Evolutionary conservation across 2,888 invertebrate species (phyloP).

Genomic region (Ganaspis brasiliensis): DNA sequence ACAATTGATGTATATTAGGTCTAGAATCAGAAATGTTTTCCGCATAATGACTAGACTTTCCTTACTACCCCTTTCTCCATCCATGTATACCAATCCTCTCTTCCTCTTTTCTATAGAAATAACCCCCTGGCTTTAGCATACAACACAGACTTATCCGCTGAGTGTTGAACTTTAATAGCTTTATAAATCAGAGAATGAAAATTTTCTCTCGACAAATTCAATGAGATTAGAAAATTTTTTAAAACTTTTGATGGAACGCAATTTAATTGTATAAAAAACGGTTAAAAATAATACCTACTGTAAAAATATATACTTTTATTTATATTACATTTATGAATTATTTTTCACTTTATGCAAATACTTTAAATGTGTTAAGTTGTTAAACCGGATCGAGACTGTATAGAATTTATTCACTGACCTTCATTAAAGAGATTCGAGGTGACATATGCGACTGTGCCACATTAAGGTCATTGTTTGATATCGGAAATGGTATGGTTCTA

Average conservation of each 20-base stretch:
- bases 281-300: neutral
- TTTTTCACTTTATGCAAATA: neutral
- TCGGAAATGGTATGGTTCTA: constrained; percentile 14
- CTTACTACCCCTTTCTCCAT: neutral
- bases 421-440: constrained; percentile 23
- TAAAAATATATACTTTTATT: no score
- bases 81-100: constrained; percentile 29
- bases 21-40: no score
- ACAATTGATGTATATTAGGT: no score
- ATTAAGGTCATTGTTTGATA: constrained; percentile 22
- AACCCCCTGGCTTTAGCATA: constrained; percentile 10
- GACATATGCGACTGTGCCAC: neutral
- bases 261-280: neutral
- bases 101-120: constrained; percentile 35
- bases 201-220: neutral
- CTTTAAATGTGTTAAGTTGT: neutral
- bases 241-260: neutral
- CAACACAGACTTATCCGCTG: constrained; percentile 34
- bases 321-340: no score
- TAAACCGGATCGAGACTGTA: constrained; percentile 1
- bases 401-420: constrained; percentile 20
- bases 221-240: neutral
- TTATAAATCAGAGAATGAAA: constrained; percentile 24
- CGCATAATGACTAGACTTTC: no score
- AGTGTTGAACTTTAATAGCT: constrained; percentile 41